Evolutionary conservation across 2,888 invertebrate genomes (phyloP).

Genomic region (Stenodera caucasica): DNA sequence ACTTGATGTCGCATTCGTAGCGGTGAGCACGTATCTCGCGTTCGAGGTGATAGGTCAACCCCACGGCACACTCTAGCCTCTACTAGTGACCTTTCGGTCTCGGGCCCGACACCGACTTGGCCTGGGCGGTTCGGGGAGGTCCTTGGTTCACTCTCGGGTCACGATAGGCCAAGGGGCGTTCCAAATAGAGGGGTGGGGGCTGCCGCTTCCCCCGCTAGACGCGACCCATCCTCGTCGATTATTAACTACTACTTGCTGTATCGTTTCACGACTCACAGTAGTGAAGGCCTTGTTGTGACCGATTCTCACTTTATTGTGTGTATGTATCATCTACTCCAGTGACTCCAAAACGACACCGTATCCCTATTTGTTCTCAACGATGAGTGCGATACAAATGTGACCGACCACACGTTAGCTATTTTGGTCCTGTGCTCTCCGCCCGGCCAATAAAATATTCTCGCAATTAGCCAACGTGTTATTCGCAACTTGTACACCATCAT

Average conservation of each 20-base stretch:
- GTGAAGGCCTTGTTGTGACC: slow-evolving; percentile 17
- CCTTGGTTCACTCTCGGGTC: slow-evolving; percentile 57
- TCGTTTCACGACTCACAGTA: slow-evolving; percentile 16
- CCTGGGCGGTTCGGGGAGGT: slow-evolving; percentile 58
- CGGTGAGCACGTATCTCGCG: slow-evolving; percentile 44
- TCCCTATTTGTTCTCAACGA: neutral
- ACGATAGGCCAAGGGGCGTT: slow-evolving; percentile 57
- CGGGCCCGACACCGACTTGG: slow-evolving; percentile 57
- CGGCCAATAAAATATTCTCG: neutral
- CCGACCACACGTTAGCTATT: neutral
- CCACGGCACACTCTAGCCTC: slow-evolving; percentile 58
- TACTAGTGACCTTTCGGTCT: slow-evolving; percentile 58
- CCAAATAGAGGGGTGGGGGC: slow-evolving; percentile 42
- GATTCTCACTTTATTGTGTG: slow-evolving; percentile 3
- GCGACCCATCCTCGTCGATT: slow-evolving; percentile 13
- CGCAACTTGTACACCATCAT: neutral
- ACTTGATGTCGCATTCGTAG: slow-evolving; percentile 38
- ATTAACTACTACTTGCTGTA: slow-evolving; percentile 10
- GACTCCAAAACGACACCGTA: slow-evolving; percentile 8
- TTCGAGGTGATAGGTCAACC: slow-evolving; percentile 58
- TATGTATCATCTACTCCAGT: slow-evolving; percentile 13
- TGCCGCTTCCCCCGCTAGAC: slow-evolving; percentile 3
- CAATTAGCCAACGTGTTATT: neutral
- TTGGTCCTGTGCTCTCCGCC: neutral
- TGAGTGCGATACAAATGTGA: neutral